Percentiles rank a stretch among this genome's conserved stretches.
Conservation (phyloP, 2,797 vertebrate species). For the Mionectes olivaceus region DNA sequence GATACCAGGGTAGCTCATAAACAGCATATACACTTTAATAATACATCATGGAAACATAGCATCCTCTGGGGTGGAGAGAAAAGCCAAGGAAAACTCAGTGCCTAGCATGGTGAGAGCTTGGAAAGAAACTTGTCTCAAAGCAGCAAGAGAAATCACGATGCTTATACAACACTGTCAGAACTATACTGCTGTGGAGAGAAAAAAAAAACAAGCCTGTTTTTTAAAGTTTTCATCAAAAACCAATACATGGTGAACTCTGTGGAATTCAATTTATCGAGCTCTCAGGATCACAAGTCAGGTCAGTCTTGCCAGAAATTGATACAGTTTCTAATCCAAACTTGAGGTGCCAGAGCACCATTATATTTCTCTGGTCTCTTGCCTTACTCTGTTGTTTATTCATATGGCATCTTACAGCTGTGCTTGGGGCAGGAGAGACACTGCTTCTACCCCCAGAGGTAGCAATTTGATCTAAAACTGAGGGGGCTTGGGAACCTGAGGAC, state of each 20-base stretch:
- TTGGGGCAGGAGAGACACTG: neutral
- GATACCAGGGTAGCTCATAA: slow-evolving; percentile 35
- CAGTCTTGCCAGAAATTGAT: slow-evolving; percentile 19
- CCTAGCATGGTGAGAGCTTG: neutral
- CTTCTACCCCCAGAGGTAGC: neutral
- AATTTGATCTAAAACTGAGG: neutral
- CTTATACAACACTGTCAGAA: neutral
- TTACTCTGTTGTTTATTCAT: slow-evolving; percentile 14
- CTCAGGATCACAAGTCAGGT: slow-evolving; percentile 25
- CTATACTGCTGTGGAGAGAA: neutral
- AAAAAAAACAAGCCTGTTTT: neutral
- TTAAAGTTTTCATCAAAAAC: slow-evolving; percentile 44
- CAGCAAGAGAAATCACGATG: neutral
- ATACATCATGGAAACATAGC: slow-evolving; percentile 9
- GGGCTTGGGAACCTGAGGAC: neutral
- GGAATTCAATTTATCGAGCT: slow-evolving; percentile 46
- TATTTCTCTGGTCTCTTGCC: neutral
- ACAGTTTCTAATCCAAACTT: slow-evolving; percentile 1
- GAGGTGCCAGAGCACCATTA: neutral
- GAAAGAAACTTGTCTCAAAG: neutral
- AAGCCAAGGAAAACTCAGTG: neutral
- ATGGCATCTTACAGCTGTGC: neutral
- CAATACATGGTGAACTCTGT: neutral
- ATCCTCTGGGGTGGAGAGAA: neutral
- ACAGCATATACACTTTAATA: slow-evolving; percentile 16